These are phyloP conservation scores for Paramormyrops kingsleyae DNA, from an alignment of 2,113 vertebrate genomes.

Conservation along the genomic window DNA sequence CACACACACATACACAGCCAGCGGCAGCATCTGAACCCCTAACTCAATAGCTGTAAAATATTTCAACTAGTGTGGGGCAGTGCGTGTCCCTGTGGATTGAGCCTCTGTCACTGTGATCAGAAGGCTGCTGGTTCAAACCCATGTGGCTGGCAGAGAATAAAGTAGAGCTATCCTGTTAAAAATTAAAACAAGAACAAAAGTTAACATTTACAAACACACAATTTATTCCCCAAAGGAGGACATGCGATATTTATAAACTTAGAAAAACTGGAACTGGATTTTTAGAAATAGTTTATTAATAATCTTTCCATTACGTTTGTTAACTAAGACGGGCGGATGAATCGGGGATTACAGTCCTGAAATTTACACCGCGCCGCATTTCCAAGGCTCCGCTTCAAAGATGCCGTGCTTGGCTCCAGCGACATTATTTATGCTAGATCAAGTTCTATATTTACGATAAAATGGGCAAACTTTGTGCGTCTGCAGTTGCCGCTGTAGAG, in stretches of 20 bases:
- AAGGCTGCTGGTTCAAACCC: not conserved
- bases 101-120: not conserved
- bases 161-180: not conserved
- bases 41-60: not conserved
- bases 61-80: not conserved
- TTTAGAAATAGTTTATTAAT: not conserved
- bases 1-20: not conserved
- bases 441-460: not conserved
- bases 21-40: not conserved
- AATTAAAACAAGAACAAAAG: not conserved
- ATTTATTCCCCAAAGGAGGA: not conserved
- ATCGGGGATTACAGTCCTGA: not conserved
- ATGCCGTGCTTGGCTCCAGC: not conserved
- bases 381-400: not conserved
- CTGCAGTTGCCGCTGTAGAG: not conserved
- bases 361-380: not conserved
- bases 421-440: constrained; percentile 5
- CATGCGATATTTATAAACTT: not conserved
- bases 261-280: not conserved
- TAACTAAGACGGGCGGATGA: not conserved
- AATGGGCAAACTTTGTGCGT: not conserved
- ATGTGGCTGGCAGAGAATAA: not conserved
- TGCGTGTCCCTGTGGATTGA: not conserved
- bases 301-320: not conserved
- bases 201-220: not conserved